Evolutionary conservation across 2,113 vertebrate species (phyloP).

Genomic region (Campylomormyrus numenius): DNA sequence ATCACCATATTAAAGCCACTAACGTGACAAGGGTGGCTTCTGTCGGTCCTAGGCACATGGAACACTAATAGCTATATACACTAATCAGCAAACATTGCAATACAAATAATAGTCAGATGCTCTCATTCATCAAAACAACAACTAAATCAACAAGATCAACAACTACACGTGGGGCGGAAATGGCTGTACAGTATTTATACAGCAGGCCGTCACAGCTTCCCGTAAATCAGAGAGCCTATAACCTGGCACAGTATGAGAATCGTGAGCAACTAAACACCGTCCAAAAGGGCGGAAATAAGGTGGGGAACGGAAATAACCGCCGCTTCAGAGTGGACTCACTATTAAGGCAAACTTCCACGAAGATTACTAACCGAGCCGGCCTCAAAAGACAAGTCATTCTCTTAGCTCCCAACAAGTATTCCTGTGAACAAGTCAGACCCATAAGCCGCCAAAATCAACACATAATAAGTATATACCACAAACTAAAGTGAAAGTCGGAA

Average conservation of each 20-base stretch:
- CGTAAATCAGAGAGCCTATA: neutral
- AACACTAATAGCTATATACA: neutral
- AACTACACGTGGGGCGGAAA: neutral
- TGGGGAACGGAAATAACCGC: neutral
- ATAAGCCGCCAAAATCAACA: neutral
- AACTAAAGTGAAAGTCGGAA: neutral
- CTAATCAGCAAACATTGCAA: neutral
- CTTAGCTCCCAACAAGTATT: neutral
- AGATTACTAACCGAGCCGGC: neutral
- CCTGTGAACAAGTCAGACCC: neutral
- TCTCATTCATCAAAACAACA: neutral
- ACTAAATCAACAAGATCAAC: neutral
- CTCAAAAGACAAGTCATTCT: neutral
- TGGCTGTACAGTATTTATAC: neutral
- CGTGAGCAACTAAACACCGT: neutral
- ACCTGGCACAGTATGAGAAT: neutral
- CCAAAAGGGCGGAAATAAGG: neutral
- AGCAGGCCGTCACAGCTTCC: neutral
- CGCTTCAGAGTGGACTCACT: neutral
- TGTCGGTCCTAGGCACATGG: neutral
- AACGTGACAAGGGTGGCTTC: neutral
- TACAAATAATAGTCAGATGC: neutral
- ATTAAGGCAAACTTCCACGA: neutral
- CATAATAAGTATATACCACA: neutral
- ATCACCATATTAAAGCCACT: neutral